phyloP scores from a whole-genome alignment of 2,888 invertebrate genomes.

The Lamproptera curius region DNA sequence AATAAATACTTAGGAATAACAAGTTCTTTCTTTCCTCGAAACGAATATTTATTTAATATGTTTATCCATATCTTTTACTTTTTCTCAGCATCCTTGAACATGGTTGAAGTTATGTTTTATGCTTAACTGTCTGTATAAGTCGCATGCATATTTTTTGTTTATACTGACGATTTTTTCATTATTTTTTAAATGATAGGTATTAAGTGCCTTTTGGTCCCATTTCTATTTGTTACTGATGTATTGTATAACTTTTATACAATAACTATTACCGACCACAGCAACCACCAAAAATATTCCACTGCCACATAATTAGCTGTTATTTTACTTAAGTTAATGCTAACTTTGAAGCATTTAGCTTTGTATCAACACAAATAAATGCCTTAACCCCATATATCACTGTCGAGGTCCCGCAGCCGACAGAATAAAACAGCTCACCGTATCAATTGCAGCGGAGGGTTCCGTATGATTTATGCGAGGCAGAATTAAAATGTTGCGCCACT shows the following conservation, averaged over 20 bases:
- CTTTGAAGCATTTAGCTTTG: no score
- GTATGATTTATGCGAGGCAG: slow-evolving; percentile 53
- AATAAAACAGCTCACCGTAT: slow-evolving; percentile 32
- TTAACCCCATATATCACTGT: no score
- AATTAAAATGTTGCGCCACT: slow-evolving; percentile 51
- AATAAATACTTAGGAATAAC: slow-evolving; percentile 2
- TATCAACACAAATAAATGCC: no score
- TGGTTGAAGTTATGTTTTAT: background rate
- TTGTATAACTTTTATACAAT: no score
- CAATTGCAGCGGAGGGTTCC: slow-evolving; percentile 47
- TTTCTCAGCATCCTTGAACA: background rate
- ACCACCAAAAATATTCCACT: no score
- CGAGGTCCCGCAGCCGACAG: background rate
- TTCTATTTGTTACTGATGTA: no score
- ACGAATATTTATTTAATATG: background rate
- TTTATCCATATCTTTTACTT: background rate
- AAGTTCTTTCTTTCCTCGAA: background rate
- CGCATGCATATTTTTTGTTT: background rate
- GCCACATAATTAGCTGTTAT: no score
- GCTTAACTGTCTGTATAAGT: background rate
- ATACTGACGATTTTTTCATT: no score
- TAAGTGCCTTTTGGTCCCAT: no score
- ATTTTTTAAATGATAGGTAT: no score
- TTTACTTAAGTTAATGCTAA: no score
- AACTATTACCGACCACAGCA: no score